Evolutionary conservation across 1,140 invertebrate genomes (phyloP).

Genomic region (Zophobas morio): DNA sequence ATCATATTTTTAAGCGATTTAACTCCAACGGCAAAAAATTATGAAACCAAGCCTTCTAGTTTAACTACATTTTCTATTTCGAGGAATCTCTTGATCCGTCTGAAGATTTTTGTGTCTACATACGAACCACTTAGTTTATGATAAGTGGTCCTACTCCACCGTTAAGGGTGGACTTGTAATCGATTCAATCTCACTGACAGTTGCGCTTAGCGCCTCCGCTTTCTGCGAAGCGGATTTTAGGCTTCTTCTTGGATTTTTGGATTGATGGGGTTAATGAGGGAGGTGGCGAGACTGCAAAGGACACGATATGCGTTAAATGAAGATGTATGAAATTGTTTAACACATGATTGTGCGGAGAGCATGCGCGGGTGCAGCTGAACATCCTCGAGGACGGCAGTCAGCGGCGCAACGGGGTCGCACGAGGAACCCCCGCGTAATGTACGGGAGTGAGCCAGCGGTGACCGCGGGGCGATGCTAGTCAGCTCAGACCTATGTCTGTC

Average conservation of each 20-base stretch:
- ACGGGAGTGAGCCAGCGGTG: conserved; percentile 62
- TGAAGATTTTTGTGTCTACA: neutral
- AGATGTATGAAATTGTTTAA: conserved; percentile 56
- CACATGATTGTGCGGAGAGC: conserved; percentile 56
- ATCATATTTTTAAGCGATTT: neutral
- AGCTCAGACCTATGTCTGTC: conserved; percentile 67
- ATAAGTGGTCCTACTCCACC: conserved; percentile 1
- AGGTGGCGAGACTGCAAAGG: conserved; percentile 33
- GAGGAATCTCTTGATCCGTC: neutral
- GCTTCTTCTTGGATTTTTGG: conserved; percentile 24
- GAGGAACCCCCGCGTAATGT: conserved; percentile 64
- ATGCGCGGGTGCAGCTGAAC: conserved; percentile 52
- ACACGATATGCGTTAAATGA: conserved; percentile 49
- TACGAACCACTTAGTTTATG: conserved; percentile 26
- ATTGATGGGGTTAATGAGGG: conserved; percentile 35
- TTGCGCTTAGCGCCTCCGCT: conserved; percentile 16
- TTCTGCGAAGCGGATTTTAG: neutral
- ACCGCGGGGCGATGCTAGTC: conserved; percentile 66
- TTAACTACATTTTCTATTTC: neutral
- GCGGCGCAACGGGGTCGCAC: conserved; percentile 65
- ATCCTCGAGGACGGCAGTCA: conserved; percentile 61
- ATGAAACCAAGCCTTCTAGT: neutral
- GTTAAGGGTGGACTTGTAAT: conserved; percentile 27
- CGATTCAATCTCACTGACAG: conserved; percentile 20
- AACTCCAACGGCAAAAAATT: neutral